Evolutionary conservation across 92 coral and sea anemone species (phyloP), one percentile per base, ranked within the genome.

Genomic region (Parazoanthus darwini): DNA sequence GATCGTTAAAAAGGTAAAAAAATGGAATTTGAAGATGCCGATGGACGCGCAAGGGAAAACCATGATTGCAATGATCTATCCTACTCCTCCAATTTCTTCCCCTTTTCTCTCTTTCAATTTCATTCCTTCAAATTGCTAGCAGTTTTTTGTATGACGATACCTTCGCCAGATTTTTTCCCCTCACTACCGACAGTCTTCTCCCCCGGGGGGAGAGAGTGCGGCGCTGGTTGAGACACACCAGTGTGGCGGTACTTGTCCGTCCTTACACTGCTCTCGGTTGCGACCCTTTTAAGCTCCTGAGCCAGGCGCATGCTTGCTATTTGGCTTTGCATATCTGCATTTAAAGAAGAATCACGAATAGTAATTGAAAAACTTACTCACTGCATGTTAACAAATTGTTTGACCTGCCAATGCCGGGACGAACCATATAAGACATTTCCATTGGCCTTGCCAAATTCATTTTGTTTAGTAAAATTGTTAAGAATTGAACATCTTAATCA

Each of bases 251-350:
- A 84, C 78, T 70, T 71, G 78, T 71, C 87, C 16, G 86, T 6
- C 44, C 72, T 82, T 0, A 44, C 37, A 6, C 39, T 66, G 48
- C 11, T 66, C 56, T 84, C 87, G 0, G 87, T 70, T 1, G 68
- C 77, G 43, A 71, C 87, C 23, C 87, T 70, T n/a, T 84, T 71
- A 14, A 84, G 79, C 66, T 73, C 87, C n/a, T 74, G 78, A n/a
- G 87, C 79, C 87, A 84, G 2, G 22, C 71, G 87, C 6, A 84
- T 70, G 59, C 87, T 84, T n/a, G 87, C 87, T 70, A 84, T 84
- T 25, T 44, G 87, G 29, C 87, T 84, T 79, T 84, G 87, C 77
- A 84, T 84, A 84, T 84, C 87, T 84, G 78, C 22, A 71, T 70
- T 29, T 63, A 63, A 63, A 63, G 7, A 63, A 22, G 0, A 1